These are phyloP conservation scores for Anthoscopus minutus DNA, from an alignment of 2,113 vertebrate species.

Conservation along the genomic window DNA sequence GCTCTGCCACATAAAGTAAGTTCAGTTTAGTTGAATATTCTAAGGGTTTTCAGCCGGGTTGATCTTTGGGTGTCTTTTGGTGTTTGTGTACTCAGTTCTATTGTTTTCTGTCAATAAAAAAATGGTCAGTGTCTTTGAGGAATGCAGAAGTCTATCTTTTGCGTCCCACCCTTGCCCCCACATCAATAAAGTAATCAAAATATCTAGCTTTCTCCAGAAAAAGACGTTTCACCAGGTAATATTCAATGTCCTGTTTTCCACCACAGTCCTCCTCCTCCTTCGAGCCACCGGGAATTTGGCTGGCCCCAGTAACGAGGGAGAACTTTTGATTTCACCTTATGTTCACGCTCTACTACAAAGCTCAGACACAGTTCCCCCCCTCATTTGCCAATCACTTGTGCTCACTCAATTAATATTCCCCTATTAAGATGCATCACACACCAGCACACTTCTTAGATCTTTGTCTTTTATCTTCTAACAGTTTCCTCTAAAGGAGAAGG, in stretches of 20 bases:
- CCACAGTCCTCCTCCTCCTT: background rate
- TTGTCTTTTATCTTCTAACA: background rate
- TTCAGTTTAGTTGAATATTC: background rate
- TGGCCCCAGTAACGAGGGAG: background rate
- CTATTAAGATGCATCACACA: background rate
- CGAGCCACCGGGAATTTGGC: rapidly evolving
- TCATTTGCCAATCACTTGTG: background rate
- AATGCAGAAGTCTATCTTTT: background rate
- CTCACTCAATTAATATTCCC: background rate
- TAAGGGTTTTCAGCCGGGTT: background rate
- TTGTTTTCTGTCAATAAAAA: background rate
- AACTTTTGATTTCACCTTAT: background rate
- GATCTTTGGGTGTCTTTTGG: background rate
- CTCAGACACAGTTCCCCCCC: background rate
- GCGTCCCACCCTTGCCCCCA: rapidly evolving
- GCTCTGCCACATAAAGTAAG: background rate
- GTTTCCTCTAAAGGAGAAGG: background rate
- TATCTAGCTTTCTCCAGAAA: background rate
- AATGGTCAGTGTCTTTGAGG: background rate
- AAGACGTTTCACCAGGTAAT: background rate
- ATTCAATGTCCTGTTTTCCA: background rate
- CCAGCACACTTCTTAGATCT: background rate
- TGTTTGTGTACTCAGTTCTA: background rate
- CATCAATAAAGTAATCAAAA: background rate
- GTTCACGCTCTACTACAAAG: background rate